Percentiles rank a stretch among this genome's conserved stretches.
phyloP scores from a whole-genome alignment of 2,113 vertebrate genomes.

The Mixornis gularis region DNA sequence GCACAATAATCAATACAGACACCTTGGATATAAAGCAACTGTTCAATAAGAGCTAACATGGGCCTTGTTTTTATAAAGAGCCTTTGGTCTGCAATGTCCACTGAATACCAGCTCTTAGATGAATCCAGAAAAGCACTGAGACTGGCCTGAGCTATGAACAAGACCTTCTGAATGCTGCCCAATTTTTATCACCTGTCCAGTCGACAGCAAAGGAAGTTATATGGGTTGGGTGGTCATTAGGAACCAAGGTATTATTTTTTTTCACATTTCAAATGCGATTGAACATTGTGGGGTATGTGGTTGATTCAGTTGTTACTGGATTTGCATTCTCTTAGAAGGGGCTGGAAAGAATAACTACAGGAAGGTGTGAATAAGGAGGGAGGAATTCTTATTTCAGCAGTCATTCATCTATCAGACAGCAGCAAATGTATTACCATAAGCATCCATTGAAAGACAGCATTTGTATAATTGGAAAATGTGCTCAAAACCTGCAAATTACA shows the following conservation, averaged over 20 bases:
- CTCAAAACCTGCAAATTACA: not conserved
- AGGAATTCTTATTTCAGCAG: not conserved
- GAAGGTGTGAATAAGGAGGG: not conserved
- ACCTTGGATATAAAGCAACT: not conserved
- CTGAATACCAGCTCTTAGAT: not conserved
- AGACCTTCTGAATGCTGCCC: not conserved
- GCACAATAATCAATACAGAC: not conserved
- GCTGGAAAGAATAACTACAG: not conserved
- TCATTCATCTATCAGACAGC: not conserved
- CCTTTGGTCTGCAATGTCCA: not conserved
- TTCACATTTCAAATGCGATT: not conserved
- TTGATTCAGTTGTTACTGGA: not conserved
- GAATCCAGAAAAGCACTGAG: not conserved
- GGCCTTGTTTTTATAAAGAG: not conserved
- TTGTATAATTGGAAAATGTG: not conserved
- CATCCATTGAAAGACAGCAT: not conserved
- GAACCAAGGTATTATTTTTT: not conserved
- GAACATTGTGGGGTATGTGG: not conserved
- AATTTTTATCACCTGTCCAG: not conserved
- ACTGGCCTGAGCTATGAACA: not conserved
- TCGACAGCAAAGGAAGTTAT: not conserved
- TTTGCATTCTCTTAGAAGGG: not conserved
- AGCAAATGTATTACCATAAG: not conserved
- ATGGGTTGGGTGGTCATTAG: not conserved
- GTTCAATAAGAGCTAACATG: not conserved